Percentiles rank a stretch among this genome's conserved stretches.
These are phyloP conservation scores for Standfussiana lucernea DNA, from an alignment of 2,888 invertebrate species.

Conservation along the genomic window DNA sequence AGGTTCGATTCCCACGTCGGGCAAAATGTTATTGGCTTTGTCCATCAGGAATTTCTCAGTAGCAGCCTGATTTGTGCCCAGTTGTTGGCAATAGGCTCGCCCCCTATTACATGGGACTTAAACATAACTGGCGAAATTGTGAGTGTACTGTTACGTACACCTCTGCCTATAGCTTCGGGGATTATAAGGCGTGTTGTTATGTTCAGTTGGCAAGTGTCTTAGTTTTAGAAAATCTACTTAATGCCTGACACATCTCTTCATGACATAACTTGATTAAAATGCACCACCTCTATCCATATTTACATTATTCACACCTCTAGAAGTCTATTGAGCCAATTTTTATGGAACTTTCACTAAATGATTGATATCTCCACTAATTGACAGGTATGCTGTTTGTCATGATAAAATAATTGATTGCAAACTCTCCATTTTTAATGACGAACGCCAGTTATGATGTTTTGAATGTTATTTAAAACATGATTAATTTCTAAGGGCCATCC, in stretches of 20 bases:
- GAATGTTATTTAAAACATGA: background rate
- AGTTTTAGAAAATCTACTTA: background rate
- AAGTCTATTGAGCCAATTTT: slow-evolving; percentile 30
- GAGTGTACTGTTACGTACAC: too few relatives aligned
- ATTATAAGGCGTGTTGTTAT: too few relatives aligned
- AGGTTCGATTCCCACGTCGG: too few relatives aligned
- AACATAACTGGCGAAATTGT: too few relatives aligned
- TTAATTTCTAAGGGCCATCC: too few relatives aligned
- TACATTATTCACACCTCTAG: slow-evolving; percentile 39
- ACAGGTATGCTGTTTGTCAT: slow-evolving; percentile 48
- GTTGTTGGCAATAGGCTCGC: too few relatives aligned
- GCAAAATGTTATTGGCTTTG: too few relatives aligned
- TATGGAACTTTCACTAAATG: slow-evolving; percentile 65
- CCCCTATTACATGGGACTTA: too few relatives aligned
- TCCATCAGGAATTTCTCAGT: too few relatives aligned
- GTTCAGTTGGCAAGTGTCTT: background rate
- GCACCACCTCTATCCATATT: slow-evolving; percentile 1
- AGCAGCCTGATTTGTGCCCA: too few relatives aligned
- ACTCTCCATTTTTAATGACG: slow-evolving; percentile 57
- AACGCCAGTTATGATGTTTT: background rate
- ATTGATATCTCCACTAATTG: slow-evolving; percentile 63
- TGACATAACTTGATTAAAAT: slow-evolving; percentile 35
- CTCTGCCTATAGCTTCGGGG: too few relatives aligned
- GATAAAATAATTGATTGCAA: slow-evolving; percentile 34
- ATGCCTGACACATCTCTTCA: background rate